Percentiles rank a stretch among this genome's conserved stretches.
Conservation (phyloP, 53 echinoderm and acorn worm genomes). For the Glandiceps talaboti region DNA sequence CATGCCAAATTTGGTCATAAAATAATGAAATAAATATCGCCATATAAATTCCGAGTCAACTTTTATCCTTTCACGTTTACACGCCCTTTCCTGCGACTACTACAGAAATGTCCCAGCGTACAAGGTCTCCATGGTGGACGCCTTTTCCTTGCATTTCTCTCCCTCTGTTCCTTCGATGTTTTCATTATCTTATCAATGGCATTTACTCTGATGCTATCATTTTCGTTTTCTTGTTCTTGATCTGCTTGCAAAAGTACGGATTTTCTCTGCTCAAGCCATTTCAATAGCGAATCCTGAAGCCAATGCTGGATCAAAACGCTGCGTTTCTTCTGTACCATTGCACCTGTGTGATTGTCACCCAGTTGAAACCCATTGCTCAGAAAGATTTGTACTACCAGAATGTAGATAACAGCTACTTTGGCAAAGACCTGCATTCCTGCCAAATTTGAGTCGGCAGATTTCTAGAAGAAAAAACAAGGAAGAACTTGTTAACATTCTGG, state of each 20-base stretch:
- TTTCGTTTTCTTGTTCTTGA: not conserved
- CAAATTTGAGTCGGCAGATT: no score
- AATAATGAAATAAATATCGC: no score
- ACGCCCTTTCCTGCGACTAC: not conserved
- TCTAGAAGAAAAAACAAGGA: no score
- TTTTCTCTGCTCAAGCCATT: not conserved
- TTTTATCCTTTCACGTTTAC: no score
- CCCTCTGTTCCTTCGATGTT: not conserved
- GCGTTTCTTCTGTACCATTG: not conserved
- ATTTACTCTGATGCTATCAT: not conserved
- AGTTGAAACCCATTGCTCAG: not conserved
- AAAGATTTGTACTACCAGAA: not conserved
- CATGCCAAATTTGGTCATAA: no score
- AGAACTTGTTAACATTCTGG: no score
- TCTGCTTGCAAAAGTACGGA: not conserved
- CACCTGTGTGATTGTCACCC: not conserved
- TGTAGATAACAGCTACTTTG: no score
- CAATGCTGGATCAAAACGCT: not conserved
- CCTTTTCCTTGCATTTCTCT: not conserved
- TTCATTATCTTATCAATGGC: not conserved
- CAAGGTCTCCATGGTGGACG: not conserved
- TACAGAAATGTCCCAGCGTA: not conserved
- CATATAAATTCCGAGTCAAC: not conserved
- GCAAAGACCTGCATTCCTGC: no score
- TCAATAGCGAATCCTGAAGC: not conserved